Evolutionary conservation across 2,888 invertebrate species (phyloP).

Genomic region (Drosophila imparisetae): DNA sequence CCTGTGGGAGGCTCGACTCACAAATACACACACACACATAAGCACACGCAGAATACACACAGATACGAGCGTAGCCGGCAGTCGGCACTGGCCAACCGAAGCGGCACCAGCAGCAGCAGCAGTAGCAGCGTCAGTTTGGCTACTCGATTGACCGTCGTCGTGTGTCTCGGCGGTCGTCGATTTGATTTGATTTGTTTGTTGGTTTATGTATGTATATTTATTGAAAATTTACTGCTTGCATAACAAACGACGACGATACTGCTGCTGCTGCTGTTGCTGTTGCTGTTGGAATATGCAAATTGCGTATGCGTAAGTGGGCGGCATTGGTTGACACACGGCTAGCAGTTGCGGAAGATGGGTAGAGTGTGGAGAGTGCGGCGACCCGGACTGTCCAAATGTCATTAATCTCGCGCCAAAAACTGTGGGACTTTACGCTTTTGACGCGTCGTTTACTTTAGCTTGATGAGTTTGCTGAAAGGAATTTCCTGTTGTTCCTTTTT

Average conservation of each 20-base stretch:
- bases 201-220: conserved; percentile 75
- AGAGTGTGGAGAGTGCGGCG: background rate
- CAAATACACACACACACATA: conserved; percentile 12
- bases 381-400: conserved; percentile 59
- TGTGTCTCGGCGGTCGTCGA: conserved; percentile 38
- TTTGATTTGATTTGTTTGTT: conserved; percentile 74
- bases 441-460: conserved; percentile 56
- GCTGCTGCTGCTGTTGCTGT: conserved; percentile 9
- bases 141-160: conserved; percentile 51
- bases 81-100: conserved; percentile 26
- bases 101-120: conserved; percentile 1
- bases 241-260: conserved; percentile 60
- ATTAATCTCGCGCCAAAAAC: conserved; percentile 72
- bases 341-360: background rate
- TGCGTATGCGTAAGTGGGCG: conserved; percentile 61
- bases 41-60: background rate
- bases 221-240: conserved; percentile 78
- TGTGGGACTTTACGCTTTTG: conserved; percentile 26
- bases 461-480: conserved; percentile 76
- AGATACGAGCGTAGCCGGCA: conserved; percentile 22
- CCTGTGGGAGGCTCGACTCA: conserved; percentile 65
- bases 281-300: conserved; percentile 61
- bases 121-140: conserved; percentile 57
- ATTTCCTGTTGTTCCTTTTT: conserved; percentile 64
- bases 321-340: conserved; percentile 26